These are phyloP conservation scores for Varecia variegata DNA, from an alignment of 2,797 vertebrate species.

Conservation along the genomic window DNA sequence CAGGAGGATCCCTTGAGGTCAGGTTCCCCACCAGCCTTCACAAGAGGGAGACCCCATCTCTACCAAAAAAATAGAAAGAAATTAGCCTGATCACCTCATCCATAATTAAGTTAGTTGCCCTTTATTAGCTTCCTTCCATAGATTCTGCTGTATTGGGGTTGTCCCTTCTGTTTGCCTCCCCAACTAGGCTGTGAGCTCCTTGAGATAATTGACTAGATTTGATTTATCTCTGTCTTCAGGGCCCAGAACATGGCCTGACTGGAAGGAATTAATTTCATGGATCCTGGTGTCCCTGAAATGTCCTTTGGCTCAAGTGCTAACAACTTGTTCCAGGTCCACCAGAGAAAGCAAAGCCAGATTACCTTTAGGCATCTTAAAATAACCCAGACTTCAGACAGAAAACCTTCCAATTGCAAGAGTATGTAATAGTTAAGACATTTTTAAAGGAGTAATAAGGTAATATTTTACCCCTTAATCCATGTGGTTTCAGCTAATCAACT, in stretches of 20 bases:
- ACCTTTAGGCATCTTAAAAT: slow-evolving; percentile 59
- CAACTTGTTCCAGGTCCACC: background rate
- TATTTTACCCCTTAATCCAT: background rate
- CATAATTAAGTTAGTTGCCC: background rate
- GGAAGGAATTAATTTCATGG: slow-evolving; percentile 15
- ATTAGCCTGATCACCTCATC: background rate
- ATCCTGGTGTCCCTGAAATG: slow-evolving; percentile 1
- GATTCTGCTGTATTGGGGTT: background rate
- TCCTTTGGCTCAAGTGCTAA: background rate
- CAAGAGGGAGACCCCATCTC: no score
- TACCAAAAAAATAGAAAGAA: no score
- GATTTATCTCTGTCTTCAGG: background rate
- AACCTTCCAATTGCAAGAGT: background rate
- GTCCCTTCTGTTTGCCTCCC: background rate
- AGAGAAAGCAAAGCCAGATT: slow-evolving; percentile 31
- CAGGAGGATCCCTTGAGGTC: no score
- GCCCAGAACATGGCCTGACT: background rate
- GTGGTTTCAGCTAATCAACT: background rate
- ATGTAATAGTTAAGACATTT: slow-evolving; percentile 20
- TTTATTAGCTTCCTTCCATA: background rate
- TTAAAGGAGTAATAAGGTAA: background rate
- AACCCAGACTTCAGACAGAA: slow-evolving; percentile 16
- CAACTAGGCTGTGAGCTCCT: background rate
- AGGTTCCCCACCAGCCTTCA: no score
- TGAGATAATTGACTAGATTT: background rate